A percentile compares a stretch with the other conserved stretches of the same genome.
Evolutionary conservation across 2,113 vertebrate species (phyloP).

Genomic region (Epinephelus fuscoguttatus): DNA sequence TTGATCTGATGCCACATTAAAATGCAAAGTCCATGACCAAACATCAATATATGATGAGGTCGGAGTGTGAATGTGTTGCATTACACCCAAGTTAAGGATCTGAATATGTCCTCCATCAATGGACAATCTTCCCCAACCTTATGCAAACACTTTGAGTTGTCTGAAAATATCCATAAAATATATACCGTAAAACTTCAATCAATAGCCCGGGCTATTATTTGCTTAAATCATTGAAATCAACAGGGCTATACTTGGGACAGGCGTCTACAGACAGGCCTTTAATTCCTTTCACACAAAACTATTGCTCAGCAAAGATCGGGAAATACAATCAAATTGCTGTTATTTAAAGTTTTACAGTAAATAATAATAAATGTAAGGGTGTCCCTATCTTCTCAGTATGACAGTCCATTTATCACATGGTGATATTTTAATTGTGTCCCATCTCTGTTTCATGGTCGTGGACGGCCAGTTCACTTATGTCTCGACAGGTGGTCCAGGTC

Average conservation of each 20-base stretch:
- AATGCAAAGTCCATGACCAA: no score
- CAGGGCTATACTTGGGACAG: no score
- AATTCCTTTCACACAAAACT: no score
- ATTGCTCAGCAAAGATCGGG: no score
- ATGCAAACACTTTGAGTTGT: neutral
- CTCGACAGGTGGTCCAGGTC: constrained; percentile 55
- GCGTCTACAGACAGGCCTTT: no score
- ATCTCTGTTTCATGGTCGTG: neutral
- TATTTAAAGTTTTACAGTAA: neutral
- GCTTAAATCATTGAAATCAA: no score
- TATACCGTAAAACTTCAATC: neutral
- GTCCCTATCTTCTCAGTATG: neutral
- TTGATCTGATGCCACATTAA: neutral
- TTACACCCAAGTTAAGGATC: neutral
- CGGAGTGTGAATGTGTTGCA: no score
- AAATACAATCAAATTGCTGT: no score
- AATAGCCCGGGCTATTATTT: no score
- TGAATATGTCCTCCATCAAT: neutral
- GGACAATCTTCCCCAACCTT: neutral
- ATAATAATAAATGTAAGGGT: no score
- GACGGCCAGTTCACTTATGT: constrained; percentile 29
- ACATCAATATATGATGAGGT: no score
- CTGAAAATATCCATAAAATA: neutral
- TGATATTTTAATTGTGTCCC: neutral
- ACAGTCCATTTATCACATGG: neutral